These are phyloP conservation scores for Xenops minutus DNA, from an alignment of 2,797 vertebrate genomes.

Conservation along the genomic window DNA sequence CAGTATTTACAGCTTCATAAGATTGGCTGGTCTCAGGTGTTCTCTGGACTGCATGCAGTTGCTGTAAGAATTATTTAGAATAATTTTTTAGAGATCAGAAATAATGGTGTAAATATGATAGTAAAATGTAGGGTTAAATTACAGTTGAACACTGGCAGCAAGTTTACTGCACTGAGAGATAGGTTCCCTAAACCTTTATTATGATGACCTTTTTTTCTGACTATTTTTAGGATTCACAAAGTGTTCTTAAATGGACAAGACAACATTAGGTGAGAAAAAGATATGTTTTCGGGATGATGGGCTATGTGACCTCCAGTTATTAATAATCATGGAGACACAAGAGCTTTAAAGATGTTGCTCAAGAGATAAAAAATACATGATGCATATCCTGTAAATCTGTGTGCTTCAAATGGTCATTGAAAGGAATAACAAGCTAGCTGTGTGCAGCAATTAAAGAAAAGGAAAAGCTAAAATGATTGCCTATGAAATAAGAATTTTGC, in stretches of 20 bases:
- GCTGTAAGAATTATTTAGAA: background rate
- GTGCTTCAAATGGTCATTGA: background rate
- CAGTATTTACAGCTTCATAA: background rate
- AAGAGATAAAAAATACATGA: background rate
- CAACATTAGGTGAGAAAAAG: background rate
- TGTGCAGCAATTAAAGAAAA: background rate
- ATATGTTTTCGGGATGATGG: background rate
- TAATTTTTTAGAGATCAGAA: background rate
- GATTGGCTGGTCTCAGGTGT: background rate
- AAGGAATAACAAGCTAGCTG: background rate
- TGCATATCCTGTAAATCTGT: background rate
- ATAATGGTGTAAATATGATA: background rate
- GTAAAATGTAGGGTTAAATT: background rate
- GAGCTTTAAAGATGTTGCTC: background rate
- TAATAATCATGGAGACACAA: background rate
- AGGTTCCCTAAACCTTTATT: background rate
- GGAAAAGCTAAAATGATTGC: background rate
- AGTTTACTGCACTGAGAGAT: background rate
- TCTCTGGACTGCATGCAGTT: background rate
- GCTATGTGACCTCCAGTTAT: background rate
- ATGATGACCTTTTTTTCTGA: background rate
- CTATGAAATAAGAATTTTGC: background rate
- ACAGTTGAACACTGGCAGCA: background rate
- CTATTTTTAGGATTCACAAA: constrained; percentile 8
- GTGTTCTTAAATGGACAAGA: background rate